Percentiles rank a stretch among this genome's conserved stretches.
These are phyloP conservation scores for Chrysoperla carnea DNA, from an alignment of 1,140 invertebrate genomes.

Conservation along the genomic window DNA sequence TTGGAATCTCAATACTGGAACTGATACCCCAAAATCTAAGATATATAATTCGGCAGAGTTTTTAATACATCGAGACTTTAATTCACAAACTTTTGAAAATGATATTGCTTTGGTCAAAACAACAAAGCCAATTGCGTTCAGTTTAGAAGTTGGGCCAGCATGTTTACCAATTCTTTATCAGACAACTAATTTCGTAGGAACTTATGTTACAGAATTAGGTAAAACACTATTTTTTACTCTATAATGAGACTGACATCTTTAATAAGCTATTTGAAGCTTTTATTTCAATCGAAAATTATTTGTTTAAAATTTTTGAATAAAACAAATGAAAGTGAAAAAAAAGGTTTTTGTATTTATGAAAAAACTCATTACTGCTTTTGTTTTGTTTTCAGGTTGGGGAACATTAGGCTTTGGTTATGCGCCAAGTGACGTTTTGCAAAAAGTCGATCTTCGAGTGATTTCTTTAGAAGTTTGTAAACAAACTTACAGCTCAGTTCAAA, in stretches of 20 bases:
- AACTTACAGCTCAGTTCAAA: slow-evolving; percentile 16
- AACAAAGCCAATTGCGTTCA: slow-evolving; percentile 27
- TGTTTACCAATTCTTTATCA: slow-evolving; percentile 43
- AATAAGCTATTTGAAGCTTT: too few relatives aligned
- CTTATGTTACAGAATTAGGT: slow-evolving; percentile 32
- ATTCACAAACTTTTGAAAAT: slow-evolving; percentile 22
- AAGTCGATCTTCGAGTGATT: slow-evolving; percentile 38
- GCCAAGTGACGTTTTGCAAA: slow-evolving; percentile 31
- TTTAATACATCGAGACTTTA: slow-evolving; percentile 23
- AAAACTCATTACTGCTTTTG: slow-evolving; percentile 3
- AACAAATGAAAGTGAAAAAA: too few relatives aligned
- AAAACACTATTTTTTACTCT: slow-evolving; percentile 6
- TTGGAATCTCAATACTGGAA: slow-evolving; percentile 18
- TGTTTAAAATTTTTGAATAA: too few relatives aligned
- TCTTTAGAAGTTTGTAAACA: slow-evolving; percentile 26
- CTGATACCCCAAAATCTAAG: slow-evolving; percentile 19
- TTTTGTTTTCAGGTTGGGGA: slow-evolving; percentile 40
- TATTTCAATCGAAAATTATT: too few relatives aligned
- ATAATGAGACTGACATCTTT: too few relatives aligned
- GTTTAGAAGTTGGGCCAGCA: slow-evolving; percentile 33
- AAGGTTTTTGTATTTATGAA: background rate
- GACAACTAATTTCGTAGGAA: slow-evolving; percentile 23
- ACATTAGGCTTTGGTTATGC: slow-evolving; percentile 31
- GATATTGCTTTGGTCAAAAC: slow-evolving; percentile 44
- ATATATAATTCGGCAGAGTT: slow-evolving; percentile 14